A percentile compares a stretch with the other conserved stretches of the same genome.
phyloP scores from a whole-genome alignment of 2,888 invertebrate species.

The Iselma pallidipennis region DNA sequence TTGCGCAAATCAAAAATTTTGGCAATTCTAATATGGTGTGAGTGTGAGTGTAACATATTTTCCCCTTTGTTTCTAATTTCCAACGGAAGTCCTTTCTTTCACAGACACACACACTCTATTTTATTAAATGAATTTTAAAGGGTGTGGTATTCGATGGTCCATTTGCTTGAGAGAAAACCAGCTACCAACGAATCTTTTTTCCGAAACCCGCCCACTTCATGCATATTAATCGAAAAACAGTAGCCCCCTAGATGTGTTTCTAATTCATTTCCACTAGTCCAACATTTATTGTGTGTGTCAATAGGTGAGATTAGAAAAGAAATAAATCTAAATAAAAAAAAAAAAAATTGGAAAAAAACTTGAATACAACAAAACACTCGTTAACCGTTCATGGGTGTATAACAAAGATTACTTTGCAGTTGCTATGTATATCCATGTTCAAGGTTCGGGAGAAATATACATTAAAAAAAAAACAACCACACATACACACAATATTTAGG shows the following conservation, averaged over 20 bases:
- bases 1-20: not conserved
- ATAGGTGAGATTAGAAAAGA: not conserved
- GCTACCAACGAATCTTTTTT: not conserved
- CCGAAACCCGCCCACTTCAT: not conserved
- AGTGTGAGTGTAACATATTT: no score
- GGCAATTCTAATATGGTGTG: no score
- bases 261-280: not conserved
- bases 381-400: not conserved
- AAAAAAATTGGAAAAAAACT: no score
- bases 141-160: not conserved
- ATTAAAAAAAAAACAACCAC: not conserved
- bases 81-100: not conserved
- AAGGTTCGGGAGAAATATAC: not conserved
- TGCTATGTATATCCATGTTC: not conserved
- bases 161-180: not conserved
- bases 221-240: conserved; percentile 1
- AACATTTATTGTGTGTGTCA: not conserved
- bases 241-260: not conserved
- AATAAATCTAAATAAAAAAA: not conserved
- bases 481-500: conserved; percentile 23
- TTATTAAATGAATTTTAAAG: not conserved
- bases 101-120: not conserved
- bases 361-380: not conserved
- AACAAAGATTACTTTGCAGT: not conserved
- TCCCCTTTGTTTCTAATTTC: no score